Evolutionary conservation across 2,888 invertebrate genomes (phyloP).

Genomic region (Ichneumoninae sp.): DNA sequence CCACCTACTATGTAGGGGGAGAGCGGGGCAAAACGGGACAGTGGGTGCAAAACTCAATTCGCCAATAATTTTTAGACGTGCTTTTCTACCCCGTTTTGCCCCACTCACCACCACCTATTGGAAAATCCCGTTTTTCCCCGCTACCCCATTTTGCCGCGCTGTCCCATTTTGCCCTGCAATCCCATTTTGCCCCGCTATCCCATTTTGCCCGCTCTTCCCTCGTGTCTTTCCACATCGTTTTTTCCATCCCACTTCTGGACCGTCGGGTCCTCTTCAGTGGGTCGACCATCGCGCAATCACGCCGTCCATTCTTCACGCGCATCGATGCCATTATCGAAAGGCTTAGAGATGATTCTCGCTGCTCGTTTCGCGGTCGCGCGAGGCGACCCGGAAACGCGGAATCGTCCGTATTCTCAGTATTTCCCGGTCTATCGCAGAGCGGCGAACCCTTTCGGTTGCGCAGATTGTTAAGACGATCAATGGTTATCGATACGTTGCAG

Average conservation of each 20-base stretch:
- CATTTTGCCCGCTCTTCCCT: not conserved
- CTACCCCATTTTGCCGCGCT: not conserved
- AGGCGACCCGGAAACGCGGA: constrained; percentile 9
- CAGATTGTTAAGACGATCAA: not conserved
- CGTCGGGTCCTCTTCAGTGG: not conserved
- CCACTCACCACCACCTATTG: too few relatives aligned
- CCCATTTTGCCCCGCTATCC: not conserved
- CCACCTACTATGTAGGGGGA: not conserved
- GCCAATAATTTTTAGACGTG: too few relatives aligned
- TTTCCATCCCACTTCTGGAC: not conserved
- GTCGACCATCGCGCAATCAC: not conserved
- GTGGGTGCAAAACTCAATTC: too few relatives aligned
- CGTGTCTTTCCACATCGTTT: not conserved
- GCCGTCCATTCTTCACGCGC: not conserved
- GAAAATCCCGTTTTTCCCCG: too few relatives aligned
- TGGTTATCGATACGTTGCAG: not conserved
- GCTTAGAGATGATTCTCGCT: not conserved
- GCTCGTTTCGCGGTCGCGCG: constrained; percentile 11
- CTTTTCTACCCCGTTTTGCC: too few relatives aligned
- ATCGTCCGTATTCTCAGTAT: not conserved
- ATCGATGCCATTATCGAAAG: constrained; percentile 50
- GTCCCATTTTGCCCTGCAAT: too few relatives aligned
- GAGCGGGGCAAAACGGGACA: too few relatives aligned
- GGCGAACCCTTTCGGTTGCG: not conserved
- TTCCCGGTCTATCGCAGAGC: not conserved